Evolutionary conservation across 2,888 invertebrate species (phyloP).

Genomic region (Alloscopus bannaensis): DNA sequence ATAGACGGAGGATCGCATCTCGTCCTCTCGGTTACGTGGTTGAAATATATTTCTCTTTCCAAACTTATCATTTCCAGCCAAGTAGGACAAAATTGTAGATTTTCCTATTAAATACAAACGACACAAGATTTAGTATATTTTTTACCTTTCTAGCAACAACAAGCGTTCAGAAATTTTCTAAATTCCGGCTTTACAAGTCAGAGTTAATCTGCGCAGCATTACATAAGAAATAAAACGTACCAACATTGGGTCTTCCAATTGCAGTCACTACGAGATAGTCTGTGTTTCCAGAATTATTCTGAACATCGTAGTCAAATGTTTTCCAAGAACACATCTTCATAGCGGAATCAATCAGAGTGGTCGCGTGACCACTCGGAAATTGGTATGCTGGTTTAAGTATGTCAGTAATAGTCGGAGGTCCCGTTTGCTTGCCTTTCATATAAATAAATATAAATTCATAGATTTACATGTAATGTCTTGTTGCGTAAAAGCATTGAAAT

Average conservation of each 20-base stretch:
- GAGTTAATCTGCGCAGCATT: background rate
- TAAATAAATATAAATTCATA: too few relatives aligned
- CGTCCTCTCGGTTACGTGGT: constrained; percentile 48
- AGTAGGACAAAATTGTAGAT: constrained; percentile 67
- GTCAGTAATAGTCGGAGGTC: constrained; percentile 43
- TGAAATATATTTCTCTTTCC: constrained; percentile 58
- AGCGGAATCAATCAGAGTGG: constrained; percentile 64
- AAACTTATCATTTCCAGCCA: constrained; percentile 60
- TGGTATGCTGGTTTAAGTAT: constrained; percentile 58
- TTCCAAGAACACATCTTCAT: constrained; percentile 59
- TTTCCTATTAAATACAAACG: constrained; percentile 65
- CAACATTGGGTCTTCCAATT: constrained; percentile 66
- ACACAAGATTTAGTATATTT: too few relatives aligned
- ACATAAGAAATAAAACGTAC: constrained; percentile 20
- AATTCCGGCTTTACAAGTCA: background rate
- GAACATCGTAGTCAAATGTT: constrained; percentile 49
- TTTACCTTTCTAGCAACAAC: too few relatives aligned
- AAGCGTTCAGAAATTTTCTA: background rate
- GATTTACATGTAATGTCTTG: too few relatives aligned
- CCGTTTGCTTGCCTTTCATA: constrained; percentile 48
- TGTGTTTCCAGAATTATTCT: constrained; percentile 42
- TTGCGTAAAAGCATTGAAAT: too few relatives aligned
- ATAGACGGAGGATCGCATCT: constrained; percentile 65
- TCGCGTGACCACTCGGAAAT: constrained; percentile 63
- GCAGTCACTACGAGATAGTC: constrained; percentile 72